Percentiles rank a stretch among this genome's conserved stretches.
These are phyloP conservation scores for Agrotis exclamationis DNA, from an alignment of 2,888 invertebrate genomes.

Conservation along the genomic window DNA sequence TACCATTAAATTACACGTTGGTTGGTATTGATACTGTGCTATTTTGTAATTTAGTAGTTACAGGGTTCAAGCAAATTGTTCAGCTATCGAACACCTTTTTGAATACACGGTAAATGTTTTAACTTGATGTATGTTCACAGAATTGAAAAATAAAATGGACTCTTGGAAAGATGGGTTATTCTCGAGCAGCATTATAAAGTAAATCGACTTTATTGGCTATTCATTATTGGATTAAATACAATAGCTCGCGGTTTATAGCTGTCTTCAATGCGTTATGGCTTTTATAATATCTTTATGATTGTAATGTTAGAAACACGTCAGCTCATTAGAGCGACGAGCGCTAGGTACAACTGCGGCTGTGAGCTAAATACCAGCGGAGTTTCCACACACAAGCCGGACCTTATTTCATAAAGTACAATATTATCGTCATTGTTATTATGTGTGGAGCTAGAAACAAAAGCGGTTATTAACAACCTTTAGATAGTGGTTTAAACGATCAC, in stretches of 20 bases:
- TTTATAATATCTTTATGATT: slow-evolving; percentile 16
- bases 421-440: slow-evolving; percentile 66
- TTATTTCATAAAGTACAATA: slow-evolving; percentile 63
- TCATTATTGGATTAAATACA: too few relatives aligned
- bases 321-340: slow-evolving; percentile 38
- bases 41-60: slow-evolving; percentile 29
- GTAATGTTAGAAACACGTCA: slow-evolving; percentile 28
- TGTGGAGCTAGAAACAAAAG: slow-evolving; percentile 63
- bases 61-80: slow-evolving; percentile 19
- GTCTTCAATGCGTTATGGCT: slow-evolving; percentile 24
- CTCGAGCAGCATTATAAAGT: slow-evolving; percentile 14
- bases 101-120: neutral
- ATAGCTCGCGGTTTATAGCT: slow-evolving; percentile 35
- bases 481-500: slow-evolving; percentile 59
- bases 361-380: slow-evolving; percentile 56
- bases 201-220: too few relatives aligned
- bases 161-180: slow-evolving; percentile 22
- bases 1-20: slow-evolving; percentile 24
- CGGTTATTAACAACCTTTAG: slow-evolving; percentile 67
- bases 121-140: neutral
- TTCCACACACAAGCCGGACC: slow-evolving; percentile 59
- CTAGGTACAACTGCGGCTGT: slow-evolving; percentile 24
- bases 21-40: neutral
- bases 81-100: slow-evolving; percentile 5
- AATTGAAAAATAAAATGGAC: slow-evolving; percentile 3